phyloP scores from a whole-genome alignment of 1,140 invertebrate genomes.

The Bombus ignitus region DNA sequence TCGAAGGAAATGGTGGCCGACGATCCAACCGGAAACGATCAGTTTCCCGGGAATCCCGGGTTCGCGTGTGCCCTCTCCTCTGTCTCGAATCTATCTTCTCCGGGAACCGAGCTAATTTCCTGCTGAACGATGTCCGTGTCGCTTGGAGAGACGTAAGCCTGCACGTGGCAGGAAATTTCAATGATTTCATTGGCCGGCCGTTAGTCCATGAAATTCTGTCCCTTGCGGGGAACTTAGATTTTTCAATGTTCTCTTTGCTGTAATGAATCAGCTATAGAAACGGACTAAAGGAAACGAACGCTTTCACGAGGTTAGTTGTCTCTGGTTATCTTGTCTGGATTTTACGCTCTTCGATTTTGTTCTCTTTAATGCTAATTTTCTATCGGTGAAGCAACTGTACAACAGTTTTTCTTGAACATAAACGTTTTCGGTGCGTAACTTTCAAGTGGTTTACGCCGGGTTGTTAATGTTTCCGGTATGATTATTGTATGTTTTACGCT shows the following conservation, averaged over 20 bases:
- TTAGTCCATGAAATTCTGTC: conserved; percentile 19
- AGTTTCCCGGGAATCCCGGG: conserved; percentile 48
- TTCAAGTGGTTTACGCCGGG: neutral
- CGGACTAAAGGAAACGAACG: neutral
- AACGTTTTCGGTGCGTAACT: neutral
- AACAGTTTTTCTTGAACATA: neutral
- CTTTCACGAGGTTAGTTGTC: conserved; percentile 12
- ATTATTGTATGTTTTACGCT: neutral
- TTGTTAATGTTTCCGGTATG: neutral
- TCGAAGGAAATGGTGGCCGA: neutral
- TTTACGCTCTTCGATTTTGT: conserved; percentile 33
- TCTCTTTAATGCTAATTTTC: conserved; percentile 15
- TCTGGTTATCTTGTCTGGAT: neutral
- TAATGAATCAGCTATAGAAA: conserved; percentile 15
- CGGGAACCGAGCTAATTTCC: conserved; percentile 47
- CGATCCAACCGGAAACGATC: conserved; percentile 59
- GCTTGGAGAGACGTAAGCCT: neutral
- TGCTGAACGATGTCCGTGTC: conserved; percentile 28
- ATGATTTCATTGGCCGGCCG: conserved; percentile 35
- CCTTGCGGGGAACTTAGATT: neutral
- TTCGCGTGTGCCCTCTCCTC: conserved; percentile 4
- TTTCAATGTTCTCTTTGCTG: conserved; percentile 4
- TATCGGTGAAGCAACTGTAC: neutral
- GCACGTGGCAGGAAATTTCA: conserved; percentile 50
- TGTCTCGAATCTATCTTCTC: conserved; percentile 36